These are phyloP conservation scores for Lophotriccus pileatus DNA, from an alignment of 2,797 vertebrate genomes.

Conservation along the genomic window DNA sequence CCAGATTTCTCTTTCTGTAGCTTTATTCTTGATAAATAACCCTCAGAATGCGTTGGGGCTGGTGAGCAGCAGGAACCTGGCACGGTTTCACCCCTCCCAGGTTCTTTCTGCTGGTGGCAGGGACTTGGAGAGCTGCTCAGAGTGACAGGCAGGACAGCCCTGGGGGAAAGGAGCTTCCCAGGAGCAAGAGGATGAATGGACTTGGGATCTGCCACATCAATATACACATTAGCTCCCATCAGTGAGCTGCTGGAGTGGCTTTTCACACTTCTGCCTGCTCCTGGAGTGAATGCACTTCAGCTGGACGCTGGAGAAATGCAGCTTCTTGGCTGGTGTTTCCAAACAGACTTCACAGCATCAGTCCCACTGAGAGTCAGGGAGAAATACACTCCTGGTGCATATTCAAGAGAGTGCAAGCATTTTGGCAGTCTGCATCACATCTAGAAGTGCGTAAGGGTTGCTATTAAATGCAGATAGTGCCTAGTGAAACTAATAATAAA, in stretches of 20 bases:
- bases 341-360: background rate
- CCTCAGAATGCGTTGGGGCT: background rate
- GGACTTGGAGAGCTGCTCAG: background rate
- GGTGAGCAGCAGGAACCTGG: background rate
- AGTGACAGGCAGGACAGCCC: background rate
- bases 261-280: background rate
- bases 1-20: background rate
- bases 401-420: background rate
- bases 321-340: background rate
- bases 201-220: background rate
- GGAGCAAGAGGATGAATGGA: background rate
- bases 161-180: background rate
- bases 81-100: background rate
- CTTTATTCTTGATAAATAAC: background rate
- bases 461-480: background rate
- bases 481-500: background rate
- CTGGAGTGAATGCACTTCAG: background rate
- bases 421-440: background rate
- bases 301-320: background rate
- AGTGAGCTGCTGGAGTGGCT: background rate
- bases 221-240: background rate
- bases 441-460: background rate
- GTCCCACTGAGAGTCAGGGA: background rate
- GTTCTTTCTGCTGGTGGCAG: background rate
- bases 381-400: background rate